Conservation (phyloP, 1,140 invertebrate species). For the Drosophila miranda region DNA sequence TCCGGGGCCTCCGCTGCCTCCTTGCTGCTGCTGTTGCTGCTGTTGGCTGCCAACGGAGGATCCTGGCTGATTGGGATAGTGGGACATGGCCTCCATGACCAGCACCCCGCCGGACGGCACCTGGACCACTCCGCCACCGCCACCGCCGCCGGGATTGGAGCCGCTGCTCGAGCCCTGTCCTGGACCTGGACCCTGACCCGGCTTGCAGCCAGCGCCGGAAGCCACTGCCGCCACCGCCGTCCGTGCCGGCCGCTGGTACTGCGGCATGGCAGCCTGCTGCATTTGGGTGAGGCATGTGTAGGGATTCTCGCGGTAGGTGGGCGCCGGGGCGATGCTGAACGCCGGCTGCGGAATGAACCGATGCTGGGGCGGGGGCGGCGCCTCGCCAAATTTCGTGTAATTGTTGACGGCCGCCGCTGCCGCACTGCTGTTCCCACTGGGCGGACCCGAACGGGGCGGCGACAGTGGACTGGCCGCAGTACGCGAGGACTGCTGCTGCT, state of each 20-base stretch:
- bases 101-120: constrained; percentile 58
- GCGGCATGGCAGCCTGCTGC: constrained; percentile 25
- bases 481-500: constrained; percentile 68
- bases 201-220: not conserved
- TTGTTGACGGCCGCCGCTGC: constrained; percentile 63
- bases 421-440: constrained; percentile 19
- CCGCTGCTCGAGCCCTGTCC: constrained; percentile 1
- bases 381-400: constrained; percentile 67
- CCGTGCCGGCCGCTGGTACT: constrained; percentile 11
- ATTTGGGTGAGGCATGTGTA: constrained; percentile 76
- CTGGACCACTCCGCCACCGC: constrained; percentile 54
- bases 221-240: not conserved
- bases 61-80: constrained; percentile 65
- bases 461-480: constrained; percentile 79
- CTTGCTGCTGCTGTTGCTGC: constrained; percentile 39
- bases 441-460: constrained; percentile 71
- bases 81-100: constrained; percentile 69
- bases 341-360: constrained; percentile 67
- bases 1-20: constrained; percentile 10
- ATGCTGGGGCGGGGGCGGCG: constrained; percentile 53
- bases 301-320: constrained; percentile 71
- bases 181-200: no score
- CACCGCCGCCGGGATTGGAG: constrained; percentile 46
- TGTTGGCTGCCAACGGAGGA: constrained; percentile 41
- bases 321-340: constrained; percentile 58